Conservation (phyloP, 2,797 vertebrate species). For the Crocodylus rhombifer region DNA sequence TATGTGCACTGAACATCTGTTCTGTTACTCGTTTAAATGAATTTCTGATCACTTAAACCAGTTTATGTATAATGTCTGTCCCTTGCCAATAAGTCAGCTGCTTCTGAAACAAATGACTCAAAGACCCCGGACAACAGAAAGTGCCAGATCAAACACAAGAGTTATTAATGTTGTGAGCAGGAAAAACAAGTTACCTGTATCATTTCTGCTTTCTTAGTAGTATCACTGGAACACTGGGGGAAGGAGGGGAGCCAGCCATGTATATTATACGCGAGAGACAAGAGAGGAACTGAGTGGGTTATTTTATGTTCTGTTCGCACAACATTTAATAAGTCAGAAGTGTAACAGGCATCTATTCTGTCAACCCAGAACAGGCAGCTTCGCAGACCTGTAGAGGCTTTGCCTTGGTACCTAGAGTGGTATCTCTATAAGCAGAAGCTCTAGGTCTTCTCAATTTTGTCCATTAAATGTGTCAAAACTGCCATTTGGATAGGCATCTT, state of each 20-base stretch:
- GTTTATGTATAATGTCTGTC: too few species aligned
- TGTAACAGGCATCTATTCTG: not conserved
- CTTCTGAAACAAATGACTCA: slow-evolving; percentile 18
- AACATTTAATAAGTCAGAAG: not conserved
- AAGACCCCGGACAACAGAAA: not conserved
- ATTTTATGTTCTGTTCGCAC: too few species aligned
- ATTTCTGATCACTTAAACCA: too few species aligned
- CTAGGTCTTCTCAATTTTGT: not conserved
- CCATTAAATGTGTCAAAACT: not conserved
- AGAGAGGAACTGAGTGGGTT: not conserved
- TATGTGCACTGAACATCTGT: too few species aligned
- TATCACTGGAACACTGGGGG: not conserved
- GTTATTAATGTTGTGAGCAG: not conserved
- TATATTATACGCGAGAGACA: not conserved
- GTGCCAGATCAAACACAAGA: not conserved
- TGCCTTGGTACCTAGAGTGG: not conserved
- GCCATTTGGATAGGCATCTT: not conserved
- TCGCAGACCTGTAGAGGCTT: not conserved
- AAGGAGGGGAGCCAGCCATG: not conserved
- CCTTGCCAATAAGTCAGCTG: not conserved
- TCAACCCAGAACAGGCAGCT: not conserved
- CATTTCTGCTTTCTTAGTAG: not conserved
- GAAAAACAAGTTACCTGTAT: not conserved
- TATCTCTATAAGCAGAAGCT: not conserved
- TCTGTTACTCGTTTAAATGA: too few species aligned